phyloP scores from a whole-genome alignment of 2,113 vertebrate genomes.

The Cephalopholis sonnerati region DNA sequence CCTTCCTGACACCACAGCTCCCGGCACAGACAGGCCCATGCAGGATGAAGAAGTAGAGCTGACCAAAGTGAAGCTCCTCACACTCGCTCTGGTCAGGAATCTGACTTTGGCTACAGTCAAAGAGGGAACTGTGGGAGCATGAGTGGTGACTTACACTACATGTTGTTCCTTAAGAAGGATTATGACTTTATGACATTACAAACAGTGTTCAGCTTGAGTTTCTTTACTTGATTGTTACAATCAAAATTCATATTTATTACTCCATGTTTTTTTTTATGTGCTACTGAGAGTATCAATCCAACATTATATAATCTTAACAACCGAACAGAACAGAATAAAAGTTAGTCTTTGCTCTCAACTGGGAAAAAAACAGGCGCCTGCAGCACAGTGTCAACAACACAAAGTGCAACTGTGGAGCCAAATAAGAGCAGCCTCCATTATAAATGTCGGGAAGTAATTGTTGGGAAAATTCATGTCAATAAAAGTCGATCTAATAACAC shows the following conservation, averaged over 20 bases:
- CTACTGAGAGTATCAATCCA: too few relatives aligned
- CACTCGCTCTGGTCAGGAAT: slow-evolving; percentile 93
- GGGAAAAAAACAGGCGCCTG: neutral
- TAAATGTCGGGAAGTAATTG: neutral
- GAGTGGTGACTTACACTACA: neutral
- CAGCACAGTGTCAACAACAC: neutral
- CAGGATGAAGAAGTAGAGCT: slow-evolving; percentile 90
- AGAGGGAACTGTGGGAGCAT: slow-evolving; percentile 90
- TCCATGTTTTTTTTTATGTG: too few relatives aligned
- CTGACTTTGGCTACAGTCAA: slow-evolving; percentile 92
- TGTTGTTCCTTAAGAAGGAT: too few relatives aligned
- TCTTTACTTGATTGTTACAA: too few relatives aligned
- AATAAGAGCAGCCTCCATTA: neutral
- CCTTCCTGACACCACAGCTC: too few relatives aligned
- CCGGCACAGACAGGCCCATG: too few relatives aligned
- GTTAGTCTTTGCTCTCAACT: neutral
- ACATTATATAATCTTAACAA: neutral
- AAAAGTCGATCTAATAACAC: neutral
- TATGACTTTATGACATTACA: too few relatives aligned
- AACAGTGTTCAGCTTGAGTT: too few relatives aligned
- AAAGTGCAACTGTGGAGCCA: neutral
- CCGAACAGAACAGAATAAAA: neutral
- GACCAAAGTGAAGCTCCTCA: slow-evolving; percentile 92
- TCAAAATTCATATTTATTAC: too few relatives aligned
- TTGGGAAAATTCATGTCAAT: neutral